Evolutionary conservation across 2,797 vertebrate species (phyloP).

Genomic region (Labeo calbasu): DNA sequence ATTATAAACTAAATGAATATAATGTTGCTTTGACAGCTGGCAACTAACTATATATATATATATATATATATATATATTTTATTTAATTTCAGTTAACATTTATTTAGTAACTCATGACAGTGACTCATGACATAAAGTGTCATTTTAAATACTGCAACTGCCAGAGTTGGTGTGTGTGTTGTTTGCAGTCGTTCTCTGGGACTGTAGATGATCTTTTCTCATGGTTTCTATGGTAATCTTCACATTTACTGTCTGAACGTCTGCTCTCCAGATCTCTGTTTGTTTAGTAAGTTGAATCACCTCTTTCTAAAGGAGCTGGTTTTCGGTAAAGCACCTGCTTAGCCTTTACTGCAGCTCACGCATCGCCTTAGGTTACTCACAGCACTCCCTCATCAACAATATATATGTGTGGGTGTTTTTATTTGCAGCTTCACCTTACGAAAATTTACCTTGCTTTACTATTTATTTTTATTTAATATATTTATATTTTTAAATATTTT

Average conservation of each 20-base stretch:
- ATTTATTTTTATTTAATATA: background rate
- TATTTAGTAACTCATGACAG: too few relatives aligned
- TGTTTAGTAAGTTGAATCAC: background rate
- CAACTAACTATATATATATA: too few relatives aligned
- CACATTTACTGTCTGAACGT: conserved; percentile 72
- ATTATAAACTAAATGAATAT: background rate
- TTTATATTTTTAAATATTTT: background rate
- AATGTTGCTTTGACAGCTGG: background rate
- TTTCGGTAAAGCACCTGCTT: background rate
- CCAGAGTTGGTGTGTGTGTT: background rate
- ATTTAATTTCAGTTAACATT: too few relatives aligned
- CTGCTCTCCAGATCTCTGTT: conserved; percentile 68
- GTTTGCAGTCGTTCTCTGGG: background rate
- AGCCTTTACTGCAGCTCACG: background rate
- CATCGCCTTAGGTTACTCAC: background rate
- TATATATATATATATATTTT: too few relatives aligned
- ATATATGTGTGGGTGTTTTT: background rate
- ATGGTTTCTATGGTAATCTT: conserved; percentile 78
- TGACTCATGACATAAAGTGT: too few relatives aligned
- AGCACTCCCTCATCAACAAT: background rate
- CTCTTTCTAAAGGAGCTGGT: background rate
- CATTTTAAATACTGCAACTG: background rate
- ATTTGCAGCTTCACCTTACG: too few relatives aligned
- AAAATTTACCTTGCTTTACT: too few relatives aligned
- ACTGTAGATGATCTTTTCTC: conserved; percentile 55